Percentiles rank a stretch among this genome's conserved stretches.
phyloP scores from a whole-genome alignment of 1,140 invertebrate species.

The Mizuhopecten yessoensis region DNA sequence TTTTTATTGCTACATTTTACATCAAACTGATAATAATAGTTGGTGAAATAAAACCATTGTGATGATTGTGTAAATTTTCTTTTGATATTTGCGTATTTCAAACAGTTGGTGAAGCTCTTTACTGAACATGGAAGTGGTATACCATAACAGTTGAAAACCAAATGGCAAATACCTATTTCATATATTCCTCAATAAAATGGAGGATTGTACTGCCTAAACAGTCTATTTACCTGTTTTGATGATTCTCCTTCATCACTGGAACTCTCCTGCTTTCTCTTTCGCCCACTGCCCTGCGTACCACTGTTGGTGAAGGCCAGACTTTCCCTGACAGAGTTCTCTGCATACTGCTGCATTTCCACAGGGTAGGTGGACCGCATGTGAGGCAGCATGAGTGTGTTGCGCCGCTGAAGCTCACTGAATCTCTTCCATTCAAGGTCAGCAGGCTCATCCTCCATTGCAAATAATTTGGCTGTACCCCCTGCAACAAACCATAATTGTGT shows the following conservation, averaged over 20 bases:
- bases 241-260: constrained; percentile 53
- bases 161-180: no score
- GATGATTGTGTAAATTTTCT: no score
- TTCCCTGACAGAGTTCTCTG: constrained; percentile 1
- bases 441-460: constrained; percentile 52
- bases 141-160: no score
- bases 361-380: constrained; percentile 95
- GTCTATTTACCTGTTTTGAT: constrained; percentile 51
- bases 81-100: no score
- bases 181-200: no score
- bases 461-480: constrained; percentile 25
- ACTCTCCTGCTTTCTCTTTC: constrained; percentile 64
- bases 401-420: constrained; percentile 89
- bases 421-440: constrained; percentile 83
- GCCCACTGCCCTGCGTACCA: constrained; percentile 51
- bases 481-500: not conserved
- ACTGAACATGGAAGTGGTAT: no score
- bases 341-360: constrained; percentile 88
- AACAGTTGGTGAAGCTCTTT: no score
- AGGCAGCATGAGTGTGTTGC: constrained; percentile 93
- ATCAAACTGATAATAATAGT: no score
- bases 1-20: no score
- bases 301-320: not conserved
- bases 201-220: no score
- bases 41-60: no score